A percentile compares a stretch with the other conserved stretches of the same genome.
Conservation (phyloP, 2,888 invertebrate species). For the Rhamphomyia laevipes region DNA sequence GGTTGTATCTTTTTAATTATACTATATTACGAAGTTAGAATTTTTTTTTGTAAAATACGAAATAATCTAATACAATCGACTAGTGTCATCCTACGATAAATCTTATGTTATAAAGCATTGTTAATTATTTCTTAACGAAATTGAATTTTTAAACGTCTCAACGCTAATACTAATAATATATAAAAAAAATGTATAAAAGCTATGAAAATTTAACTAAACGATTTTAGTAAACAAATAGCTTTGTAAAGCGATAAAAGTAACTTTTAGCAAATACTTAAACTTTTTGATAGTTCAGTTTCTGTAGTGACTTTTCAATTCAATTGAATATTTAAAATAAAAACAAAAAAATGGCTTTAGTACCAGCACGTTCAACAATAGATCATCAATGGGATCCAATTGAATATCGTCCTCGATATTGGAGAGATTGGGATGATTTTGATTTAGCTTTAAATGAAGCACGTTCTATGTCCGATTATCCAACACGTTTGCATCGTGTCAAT, state of each 20-base stretch:
- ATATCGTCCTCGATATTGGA: background rate
- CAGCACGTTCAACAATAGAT: background rate
- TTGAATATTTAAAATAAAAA: background rate
- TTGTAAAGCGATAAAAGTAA: background rate
- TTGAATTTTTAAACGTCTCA: no score
- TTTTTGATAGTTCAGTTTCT: no score
- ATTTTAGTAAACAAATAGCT: background rate
- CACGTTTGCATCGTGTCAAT: background rate
- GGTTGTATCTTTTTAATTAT: no score
- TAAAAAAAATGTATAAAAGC: background rate
- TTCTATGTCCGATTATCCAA: background rate
- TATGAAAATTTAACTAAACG: background rate
- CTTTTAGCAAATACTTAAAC: no score
- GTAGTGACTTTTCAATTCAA: no score
- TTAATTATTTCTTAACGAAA: no score
- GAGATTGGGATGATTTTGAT: conserved; percentile 2
- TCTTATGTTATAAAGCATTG: no score
- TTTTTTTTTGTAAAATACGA: no score
- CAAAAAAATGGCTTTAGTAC: background rate
- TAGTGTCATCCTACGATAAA: no score
- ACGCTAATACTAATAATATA: no score
- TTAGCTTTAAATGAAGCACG: background rate
- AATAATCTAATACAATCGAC: no score
- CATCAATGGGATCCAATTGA: background rate
- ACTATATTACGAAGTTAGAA: no score